These are phyloP conservation scores for Polyodon spathula DNA, from an alignment of 2,113 vertebrate genomes.

Conservation along the genomic window DNA sequence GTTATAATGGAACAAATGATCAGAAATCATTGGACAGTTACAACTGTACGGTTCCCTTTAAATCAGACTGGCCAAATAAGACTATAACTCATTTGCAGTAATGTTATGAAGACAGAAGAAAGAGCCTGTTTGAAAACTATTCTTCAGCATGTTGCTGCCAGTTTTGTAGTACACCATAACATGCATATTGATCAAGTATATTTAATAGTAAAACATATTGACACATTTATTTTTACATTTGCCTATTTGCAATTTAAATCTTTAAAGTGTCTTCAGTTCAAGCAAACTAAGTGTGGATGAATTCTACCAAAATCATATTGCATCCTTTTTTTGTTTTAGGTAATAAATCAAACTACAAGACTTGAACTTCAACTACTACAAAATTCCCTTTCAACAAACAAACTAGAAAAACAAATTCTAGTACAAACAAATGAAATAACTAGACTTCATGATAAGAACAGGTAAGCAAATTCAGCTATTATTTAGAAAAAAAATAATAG, in stretches of 20 bases:
- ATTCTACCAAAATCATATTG: slow-evolving; percentile 9
- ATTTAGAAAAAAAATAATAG: not conserved
- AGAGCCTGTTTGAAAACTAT: too few relatives aligned
- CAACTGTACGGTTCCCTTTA: too few relatives aligned
- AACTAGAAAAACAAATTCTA: slow-evolving; percentile 85
- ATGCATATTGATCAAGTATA: too few relatives aligned
- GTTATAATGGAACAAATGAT: slow-evolving; percentile 8
- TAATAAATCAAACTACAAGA: slow-evolving; percentile 85
- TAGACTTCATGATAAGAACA: slow-evolving; percentile 89
- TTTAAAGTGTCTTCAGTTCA: too few relatives aligned
- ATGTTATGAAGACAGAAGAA: too few relatives aligned
- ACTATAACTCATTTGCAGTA: too few relatives aligned
- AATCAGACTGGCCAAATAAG: too few relatives aligned
- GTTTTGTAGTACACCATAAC: too few relatives aligned
- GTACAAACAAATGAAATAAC: slow-evolving; percentile 87
- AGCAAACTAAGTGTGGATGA: not conserved
- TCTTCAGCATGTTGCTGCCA: too few relatives aligned
- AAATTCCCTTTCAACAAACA: slow-evolving; percentile 86
- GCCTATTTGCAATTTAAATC: too few relatives aligned
- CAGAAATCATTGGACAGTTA: slow-evolving; percentile 10
- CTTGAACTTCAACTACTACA: slow-evolving; percentile 88
- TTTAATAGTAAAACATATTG: too few relatives aligned
- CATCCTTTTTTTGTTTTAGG: slow-evolving; percentile 49
- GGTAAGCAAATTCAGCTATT: slow-evolving; percentile 52
- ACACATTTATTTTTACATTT: too few relatives aligned